These are phyloP conservation scores for Penaeus chinensis DNA, from an alignment of 1,140 invertebrate species.

Conservation along the genomic window DNA sequence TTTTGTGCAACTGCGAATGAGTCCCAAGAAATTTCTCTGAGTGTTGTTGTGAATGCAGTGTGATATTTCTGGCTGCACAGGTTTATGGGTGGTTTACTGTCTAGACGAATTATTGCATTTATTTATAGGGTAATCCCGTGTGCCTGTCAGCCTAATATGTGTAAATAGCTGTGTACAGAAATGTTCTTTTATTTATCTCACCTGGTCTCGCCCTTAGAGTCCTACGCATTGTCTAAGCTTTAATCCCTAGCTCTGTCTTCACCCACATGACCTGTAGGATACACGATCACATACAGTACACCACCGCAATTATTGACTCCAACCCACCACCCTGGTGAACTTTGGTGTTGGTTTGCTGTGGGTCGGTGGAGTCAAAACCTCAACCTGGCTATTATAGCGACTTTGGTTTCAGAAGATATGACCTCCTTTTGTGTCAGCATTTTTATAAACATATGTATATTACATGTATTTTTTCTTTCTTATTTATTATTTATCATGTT, in stretches of 20 bases:
- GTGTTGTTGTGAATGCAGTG: slow-evolving; percentile 59
- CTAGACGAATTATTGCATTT: slow-evolving; percentile 62
- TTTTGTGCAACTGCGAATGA: slow-evolving; percentile 24
- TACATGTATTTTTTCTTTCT: slow-evolving; percentile 16
- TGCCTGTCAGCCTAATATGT: slow-evolving; percentile 57
- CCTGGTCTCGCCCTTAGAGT: slow-evolving; percentile 57
- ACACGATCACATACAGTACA: slow-evolving; percentile 53
- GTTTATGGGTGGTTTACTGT: slow-evolving; percentile 56
- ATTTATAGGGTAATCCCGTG: slow-evolving; percentile 58
- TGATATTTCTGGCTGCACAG: slow-evolving; percentile 60
- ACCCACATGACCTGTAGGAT: slow-evolving; percentile 48
- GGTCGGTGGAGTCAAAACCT: slow-evolving; percentile 26
- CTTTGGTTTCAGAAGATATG: slow-evolving; percentile 47
- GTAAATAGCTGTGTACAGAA: slow-evolving; percentile 61
- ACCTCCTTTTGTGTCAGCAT: slow-evolving; percentile 16
- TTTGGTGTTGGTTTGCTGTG: slow-evolving; percentile 7
- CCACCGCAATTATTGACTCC: slow-evolving; percentile 44
- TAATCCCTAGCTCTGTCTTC: slow-evolving; percentile 57
- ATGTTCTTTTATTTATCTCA: slow-evolving; percentile 61
- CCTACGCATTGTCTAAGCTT: slow-evolving; percentile 59
- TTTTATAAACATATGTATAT: slow-evolving; percentile 8
- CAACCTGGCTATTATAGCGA: slow-evolving; percentile 43
- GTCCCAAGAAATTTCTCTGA: slow-evolving; percentile 45
- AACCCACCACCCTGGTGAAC: slow-evolving; percentile 32
- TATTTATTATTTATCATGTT: background rate